Percentiles rank a stretch among this genome's conserved stretches.
phyloP scores from a whole-genome alignment of 2,113 vertebrate species.

The Australoheros scitulus region DNA sequence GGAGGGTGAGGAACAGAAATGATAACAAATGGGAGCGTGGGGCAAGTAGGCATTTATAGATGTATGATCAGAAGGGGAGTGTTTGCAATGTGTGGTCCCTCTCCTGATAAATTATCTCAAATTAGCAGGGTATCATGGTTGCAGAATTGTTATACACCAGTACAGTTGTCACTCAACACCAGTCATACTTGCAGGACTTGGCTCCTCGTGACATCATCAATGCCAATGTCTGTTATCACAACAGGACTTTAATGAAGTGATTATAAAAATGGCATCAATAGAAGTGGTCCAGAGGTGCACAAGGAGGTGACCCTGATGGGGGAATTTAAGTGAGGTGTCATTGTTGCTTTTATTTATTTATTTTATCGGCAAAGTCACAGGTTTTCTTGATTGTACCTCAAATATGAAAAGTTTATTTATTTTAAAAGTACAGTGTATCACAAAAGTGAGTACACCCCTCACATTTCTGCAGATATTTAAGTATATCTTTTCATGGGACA shows the following conservation, averaged over 20 bases:
- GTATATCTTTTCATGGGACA: no score
- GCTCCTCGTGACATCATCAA: background rate
- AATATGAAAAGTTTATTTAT: background rate
- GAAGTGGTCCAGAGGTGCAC: background rate
- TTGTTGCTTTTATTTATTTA: background rate
- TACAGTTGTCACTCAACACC: background rate
- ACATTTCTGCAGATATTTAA: no score
- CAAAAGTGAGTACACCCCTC: no score
- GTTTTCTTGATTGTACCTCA: background rate
- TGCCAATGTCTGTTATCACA: background rate
- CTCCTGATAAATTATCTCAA: background rate
- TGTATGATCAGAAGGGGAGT: background rate
- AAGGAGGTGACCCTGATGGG: background rate
- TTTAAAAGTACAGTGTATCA: background rate
- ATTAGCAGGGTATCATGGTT: background rate
- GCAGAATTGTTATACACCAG: background rate
- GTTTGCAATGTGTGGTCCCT: background rate
- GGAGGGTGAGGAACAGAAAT: background rate
- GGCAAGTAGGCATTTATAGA: no score
- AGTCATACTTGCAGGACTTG: background rate
- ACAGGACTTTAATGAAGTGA: background rate
- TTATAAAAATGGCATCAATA: background rate
- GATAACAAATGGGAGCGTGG: no score
- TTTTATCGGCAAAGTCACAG: background rate
- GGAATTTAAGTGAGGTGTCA: background rate